phyloP scores from a whole-genome alignment of 2,113 vertebrate species.

The Aplodontia rufa region DNA sequence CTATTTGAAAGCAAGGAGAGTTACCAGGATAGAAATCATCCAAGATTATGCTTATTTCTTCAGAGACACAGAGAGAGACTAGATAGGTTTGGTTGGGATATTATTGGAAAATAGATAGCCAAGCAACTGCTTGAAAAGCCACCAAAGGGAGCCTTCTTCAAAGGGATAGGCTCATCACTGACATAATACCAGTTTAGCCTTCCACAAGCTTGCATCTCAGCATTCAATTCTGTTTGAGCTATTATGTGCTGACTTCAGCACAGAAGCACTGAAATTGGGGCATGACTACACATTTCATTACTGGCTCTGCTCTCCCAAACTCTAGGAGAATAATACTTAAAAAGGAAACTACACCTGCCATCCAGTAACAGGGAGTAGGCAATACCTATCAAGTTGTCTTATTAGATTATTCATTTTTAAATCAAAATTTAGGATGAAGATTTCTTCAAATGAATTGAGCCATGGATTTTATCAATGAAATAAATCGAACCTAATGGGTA shows the following conservation, averaged over 20 bases:
- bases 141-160: slow-evolving; percentile 69
- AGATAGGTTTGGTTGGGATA: neutral
- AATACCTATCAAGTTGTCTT: slow-evolving; percentile 31
- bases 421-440: slow-evolving; percentile 40
- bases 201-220: slow-evolving; percentile 69
- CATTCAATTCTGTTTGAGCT: slow-evolving; percentile 50
- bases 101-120: slow-evolving; percentile 66
- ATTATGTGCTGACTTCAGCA: slow-evolving; percentile 79
- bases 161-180: slow-evolving; percentile 50
- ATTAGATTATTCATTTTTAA: slow-evolving; percentile 26
- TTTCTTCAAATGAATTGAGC: neutral
- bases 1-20: slow-evolving; percentile 33
- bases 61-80: neutral
- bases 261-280: slow-evolving; percentile 64
- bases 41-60: neutral
- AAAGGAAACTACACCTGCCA: neutral
- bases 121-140: slow-evolving; percentile 55
- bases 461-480: slow-evolving; percentile 47
- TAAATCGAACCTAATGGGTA: neutral
- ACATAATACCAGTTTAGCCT: slow-evolving; percentile 75
- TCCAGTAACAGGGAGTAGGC: neutral
- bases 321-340: slow-evolving; percentile 38
- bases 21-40: slow-evolving; percentile 7
- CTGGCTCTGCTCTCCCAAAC: slow-evolving; percentile 26
- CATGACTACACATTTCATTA: slow-evolving; percentile 68